A percentile compares a stretch with the other conserved stretches of the same genome.
These are phyloP conservation scores for Lithophane leautieri DNA, from an alignment of 2,888 invertebrate species.

Conservation along the genomic window DNA sequence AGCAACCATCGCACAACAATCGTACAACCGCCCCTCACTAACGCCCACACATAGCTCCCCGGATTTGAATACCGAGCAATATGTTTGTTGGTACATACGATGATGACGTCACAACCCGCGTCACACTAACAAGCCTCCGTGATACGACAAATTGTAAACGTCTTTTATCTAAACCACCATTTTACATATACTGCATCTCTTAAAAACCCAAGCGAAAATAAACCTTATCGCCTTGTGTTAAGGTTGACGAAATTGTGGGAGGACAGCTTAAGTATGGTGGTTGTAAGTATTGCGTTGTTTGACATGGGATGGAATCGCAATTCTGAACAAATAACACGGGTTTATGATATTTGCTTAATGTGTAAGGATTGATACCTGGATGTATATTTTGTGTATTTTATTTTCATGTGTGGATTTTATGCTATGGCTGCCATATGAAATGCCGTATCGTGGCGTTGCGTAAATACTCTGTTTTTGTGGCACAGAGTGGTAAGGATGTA, in stretches of 20 bases:
- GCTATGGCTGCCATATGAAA: constrained; percentile 11
- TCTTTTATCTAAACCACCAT: constrained; percentile 71
- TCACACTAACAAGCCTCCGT: constrained; percentile 77
- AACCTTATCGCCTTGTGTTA: neutral
- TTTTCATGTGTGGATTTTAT: constrained; percentile 19
- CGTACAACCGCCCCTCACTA: constrained; percentile 2
- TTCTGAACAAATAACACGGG: constrained; percentile 66
- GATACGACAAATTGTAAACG: constrained; percentile 76
- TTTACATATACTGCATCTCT: constrained; percentile 38
- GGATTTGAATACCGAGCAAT: constrained; percentile 69
- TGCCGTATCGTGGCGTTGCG: neutral
- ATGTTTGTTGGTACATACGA: constrained; percentile 68
- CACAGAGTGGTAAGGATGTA: neutral
- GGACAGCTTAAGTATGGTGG: constrained; percentile 31
- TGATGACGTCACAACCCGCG: constrained; percentile 76
- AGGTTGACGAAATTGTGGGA: neutral
- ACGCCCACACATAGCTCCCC: constrained; percentile 10
- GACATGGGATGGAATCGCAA: constrained; percentile 70
- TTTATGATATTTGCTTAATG: constrained; percentile 61
- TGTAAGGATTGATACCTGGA: constrained; percentile 42
- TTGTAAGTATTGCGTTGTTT: constrained; percentile 64
- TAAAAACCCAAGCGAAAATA: constrained; percentile 18
- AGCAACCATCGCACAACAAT: constrained; percentile 22
- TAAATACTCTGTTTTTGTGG: neutral
- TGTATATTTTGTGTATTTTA: constrained; percentile 39